Base-by-base conservation (phyloP, 2,797 vertebrate species). In the Enteromius treurensis region DNA sequence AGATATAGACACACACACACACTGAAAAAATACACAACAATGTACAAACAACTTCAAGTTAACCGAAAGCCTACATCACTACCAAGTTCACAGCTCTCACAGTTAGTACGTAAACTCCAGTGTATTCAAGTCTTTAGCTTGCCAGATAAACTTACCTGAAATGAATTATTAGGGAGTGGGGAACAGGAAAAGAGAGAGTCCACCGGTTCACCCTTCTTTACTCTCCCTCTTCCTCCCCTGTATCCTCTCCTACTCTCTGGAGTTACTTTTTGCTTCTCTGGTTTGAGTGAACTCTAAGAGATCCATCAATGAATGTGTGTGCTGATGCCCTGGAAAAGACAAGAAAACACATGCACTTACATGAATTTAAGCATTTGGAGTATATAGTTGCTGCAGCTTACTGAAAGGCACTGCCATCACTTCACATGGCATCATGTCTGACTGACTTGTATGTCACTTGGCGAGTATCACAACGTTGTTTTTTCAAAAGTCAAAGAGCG, bases 301-400 rank as follows among this genome's bases (percentile, higher is more conserved):
- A 70, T 65, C 86, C 87, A 80, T 80, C 40, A 58, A 65, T 55
- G 74, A 75, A 74, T 77, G 84, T 53, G 83, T 80, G 83, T 7
- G 64, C 21, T 78, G 75, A 84, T 70, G 55, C 87, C 37, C 86
- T 84, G 71, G 37, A 37, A 15, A 67, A 81, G 32, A 77, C 34
- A n/a, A 62, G 19, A 62, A 83, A 76, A 73, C 37, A 60, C 10
- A 58, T 29, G 4, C 49, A 51, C 19, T 32, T 47, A 47, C 2
- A 26, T 53, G 17, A 32, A 47, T 6, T n/a, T 29, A 67, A 55
- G 3, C 1, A 26, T 42, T 58, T 13, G 45, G 15, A 26, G 5
- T 1, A 5, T 15, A 64, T 2, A 78, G 42, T 34, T 40, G 32
- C 32, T 13, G 1, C 17, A 76, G n/a, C 60, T 42, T 29, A 26